These are phyloP conservation scores for Timema cristinae DNA, from an alignment of 2,888 invertebrate species.

Conservation along the genomic window DNA sequence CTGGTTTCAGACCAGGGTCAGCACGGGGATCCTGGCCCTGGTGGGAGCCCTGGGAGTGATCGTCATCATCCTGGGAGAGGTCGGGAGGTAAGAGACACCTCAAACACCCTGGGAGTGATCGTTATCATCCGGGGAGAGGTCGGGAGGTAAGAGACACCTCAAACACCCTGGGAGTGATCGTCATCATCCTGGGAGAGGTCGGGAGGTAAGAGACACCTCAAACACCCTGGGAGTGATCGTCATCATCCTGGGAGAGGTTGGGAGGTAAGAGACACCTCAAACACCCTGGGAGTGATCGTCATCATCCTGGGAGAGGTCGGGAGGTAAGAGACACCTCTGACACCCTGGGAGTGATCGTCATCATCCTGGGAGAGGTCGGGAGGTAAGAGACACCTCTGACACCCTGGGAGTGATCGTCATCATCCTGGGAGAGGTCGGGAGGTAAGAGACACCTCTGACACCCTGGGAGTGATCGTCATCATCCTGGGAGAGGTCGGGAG, in stretches of 20 bases:
- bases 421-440: constrained; percentile 65
- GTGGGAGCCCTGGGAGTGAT: constrained; percentile 64
- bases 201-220: constrained; percentile 48
- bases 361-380: constrained; percentile 66
- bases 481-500: no score
- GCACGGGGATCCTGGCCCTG: constrained; percentile 64
- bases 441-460: constrained; percentile 47
- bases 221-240: constrained; percentile 60
- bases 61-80: constrained; percentile 64
- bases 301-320: constrained; percentile 67
- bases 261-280: constrained; percentile 36
- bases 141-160: constrained; percentile 41
- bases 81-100: constrained; percentile 54
- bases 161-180: constrained; percentile 58
- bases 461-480: no score
- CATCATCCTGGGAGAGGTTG: constrained; percentile 65
- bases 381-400: constrained; percentile 46
- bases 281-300: constrained; percentile 59
- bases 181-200: constrained; percentile 65
- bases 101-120: constrained; percentile 56
- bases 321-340: constrained; percentile 59
- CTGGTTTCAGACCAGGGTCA: constrained; percentile 70
- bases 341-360: constrained; percentile 63
- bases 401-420: constrained; percentile 64
- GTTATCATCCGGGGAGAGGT: constrained; percentile 67